Evolutionary conservation across 2,113 vertebrate genomes (phyloP).

Genomic region (Peromyscus leucopus): DNA sequence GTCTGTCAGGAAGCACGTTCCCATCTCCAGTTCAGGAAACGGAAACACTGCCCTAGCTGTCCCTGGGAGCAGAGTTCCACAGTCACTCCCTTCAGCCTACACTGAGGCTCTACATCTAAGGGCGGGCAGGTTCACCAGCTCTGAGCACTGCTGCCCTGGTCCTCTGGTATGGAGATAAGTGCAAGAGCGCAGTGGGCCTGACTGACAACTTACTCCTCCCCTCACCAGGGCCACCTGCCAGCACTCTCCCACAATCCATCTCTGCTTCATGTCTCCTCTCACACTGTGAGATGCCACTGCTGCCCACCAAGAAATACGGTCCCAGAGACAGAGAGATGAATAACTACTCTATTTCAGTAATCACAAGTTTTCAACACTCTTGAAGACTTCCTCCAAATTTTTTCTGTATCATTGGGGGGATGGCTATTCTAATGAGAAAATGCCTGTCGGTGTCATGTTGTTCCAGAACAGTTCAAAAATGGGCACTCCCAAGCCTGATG

Average conservation of each 20-base stretch:
- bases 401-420: background rate
- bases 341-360: background rate
- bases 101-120: background rate
- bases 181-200: background rate
- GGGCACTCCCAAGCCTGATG: background rate
- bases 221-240: background rate
- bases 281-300: background rate
- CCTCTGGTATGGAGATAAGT: background rate
- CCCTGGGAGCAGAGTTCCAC: background rate
- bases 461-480: background rate
- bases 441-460: background rate
- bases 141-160: background rate
- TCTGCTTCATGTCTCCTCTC: background rate
- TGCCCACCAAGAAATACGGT: background rate
- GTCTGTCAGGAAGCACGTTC: background rate
- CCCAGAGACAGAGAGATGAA: background rate
- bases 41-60: background rate
- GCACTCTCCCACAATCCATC: background rate
- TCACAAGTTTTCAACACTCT: background rate
- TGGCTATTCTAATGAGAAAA: background rate
- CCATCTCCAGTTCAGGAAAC: background rate
- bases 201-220: background rate
- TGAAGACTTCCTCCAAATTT: background rate
- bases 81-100: background rate
- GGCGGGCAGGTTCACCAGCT: background rate